phyloP scores from a whole-genome alignment of 1,140 invertebrate genomes.

The Heliconius nattereri region DNA sequence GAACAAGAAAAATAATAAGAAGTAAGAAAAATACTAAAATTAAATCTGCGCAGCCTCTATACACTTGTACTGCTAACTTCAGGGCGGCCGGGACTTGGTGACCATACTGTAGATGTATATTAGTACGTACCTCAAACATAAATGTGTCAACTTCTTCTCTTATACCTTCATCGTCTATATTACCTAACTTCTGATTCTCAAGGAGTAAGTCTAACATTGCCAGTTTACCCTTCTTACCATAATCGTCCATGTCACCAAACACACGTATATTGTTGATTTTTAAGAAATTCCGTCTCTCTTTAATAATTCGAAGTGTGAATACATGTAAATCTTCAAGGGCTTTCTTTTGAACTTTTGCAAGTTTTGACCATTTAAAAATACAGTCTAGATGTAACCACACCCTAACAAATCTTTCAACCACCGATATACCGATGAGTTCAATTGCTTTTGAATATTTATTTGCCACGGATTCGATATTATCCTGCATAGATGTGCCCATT shows the following conservation, averaged over 20 bases:
- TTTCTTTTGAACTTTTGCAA: conserved; percentile 3
- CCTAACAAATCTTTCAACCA: conserved; percentile 21
- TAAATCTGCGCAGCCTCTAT: no score
- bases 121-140: conserved; percentile 85
- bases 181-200: conserved; percentile 77
- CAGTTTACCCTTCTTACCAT: conserved; percentile 78
- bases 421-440: conserved; percentile 19
- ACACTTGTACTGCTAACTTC: no score
- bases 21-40: no score
- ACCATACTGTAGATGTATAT: neutral
- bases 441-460: conserved; percentile 39
- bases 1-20: no score
- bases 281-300: conserved; percentile 35
- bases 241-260: conserved; percentile 5
- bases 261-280: neutral
- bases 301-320: conserved; percentile 43
- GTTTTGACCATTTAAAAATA: conserved; percentile 28
- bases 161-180: conserved; percentile 81
- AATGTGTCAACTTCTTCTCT: conserved; percentile 88
- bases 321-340: conserved; percentile 30
- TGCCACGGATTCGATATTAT: conserved; percentile 30
- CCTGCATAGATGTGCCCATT: conserved; percentile 33
- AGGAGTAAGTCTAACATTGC: conserved; percentile 90
- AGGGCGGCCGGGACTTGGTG: no score
- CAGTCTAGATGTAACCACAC: conserved; percentile 35